Percentiles rank a stretch among this genome's conserved stretches.
phyloP scores from a whole-genome alignment of 2,888 invertebrate species.

The Hylaea fasciaria region DNA sequence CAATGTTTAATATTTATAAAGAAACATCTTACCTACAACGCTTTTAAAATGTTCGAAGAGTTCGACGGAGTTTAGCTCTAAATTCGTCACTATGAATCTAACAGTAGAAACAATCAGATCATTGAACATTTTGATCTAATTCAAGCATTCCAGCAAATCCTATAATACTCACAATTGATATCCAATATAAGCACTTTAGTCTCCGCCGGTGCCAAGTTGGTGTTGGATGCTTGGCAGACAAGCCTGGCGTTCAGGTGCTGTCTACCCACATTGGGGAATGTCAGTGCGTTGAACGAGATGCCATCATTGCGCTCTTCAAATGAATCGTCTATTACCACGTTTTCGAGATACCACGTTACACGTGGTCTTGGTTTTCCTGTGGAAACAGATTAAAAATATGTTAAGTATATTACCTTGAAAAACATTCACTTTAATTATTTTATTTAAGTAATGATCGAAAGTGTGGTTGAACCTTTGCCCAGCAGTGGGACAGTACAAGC shows the following conservation, averaged over 20 bases:
- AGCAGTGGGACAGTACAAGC: too few relatives aligned
- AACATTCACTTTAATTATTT: too few relatives aligned
- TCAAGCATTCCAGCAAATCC: too few relatives aligned
- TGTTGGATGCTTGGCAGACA: constrained; percentile 95
- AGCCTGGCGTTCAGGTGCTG: constrained; percentile 93
- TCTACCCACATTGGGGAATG: constrained; percentile 91
- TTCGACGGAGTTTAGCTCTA: too few relatives aligned
- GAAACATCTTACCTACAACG: too few relatives aligned
- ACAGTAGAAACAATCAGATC: too few relatives aligned
- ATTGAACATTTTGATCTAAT: background rate
- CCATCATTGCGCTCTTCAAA: constrained; percentile 89
- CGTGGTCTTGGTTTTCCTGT: constrained; percentile 91
- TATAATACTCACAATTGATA: constrained; percentile 90
- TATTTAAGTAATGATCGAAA: too few relatives aligned
- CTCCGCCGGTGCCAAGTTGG: constrained; percentile 91
- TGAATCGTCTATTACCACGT: constrained; percentile 92
- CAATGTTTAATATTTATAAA: too few relatives aligned
- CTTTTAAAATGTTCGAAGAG: too few relatives aligned
- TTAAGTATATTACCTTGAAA: background rate
- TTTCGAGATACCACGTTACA: constrained; percentile 94
- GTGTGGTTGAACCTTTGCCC: too few relatives aligned
- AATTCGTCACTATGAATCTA: too few relatives aligned
- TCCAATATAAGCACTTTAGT: constrained; percentile 92
- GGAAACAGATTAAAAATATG: constrained; percentile 17
- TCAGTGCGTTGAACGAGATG: constrained; percentile 91